Evolutionary conservation across 1,140 invertebrate species (phyloP).

Genomic region (Ditylenchus dipsaci): DNA sequence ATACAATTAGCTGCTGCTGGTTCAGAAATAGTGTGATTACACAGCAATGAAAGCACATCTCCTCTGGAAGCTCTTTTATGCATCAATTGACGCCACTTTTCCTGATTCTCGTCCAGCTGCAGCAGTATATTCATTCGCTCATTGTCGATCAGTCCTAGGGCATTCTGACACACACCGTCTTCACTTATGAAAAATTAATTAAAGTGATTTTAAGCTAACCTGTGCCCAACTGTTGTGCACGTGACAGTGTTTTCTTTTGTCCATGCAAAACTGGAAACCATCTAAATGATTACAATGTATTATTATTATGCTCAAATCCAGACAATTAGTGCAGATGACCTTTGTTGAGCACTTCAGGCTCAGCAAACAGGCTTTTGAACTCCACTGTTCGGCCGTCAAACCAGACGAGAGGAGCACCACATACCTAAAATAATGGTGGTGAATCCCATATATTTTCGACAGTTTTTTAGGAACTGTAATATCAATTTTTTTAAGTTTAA

Average conservation of each 20-base stretch:
- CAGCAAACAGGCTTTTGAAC: constrained; percentile 5
- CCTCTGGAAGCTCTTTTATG: constrained; percentile 8
- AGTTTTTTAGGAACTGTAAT: constrained; percentile 63
- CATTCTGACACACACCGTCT: constrained; percentile 6
- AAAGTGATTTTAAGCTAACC: not conserved
- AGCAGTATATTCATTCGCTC: constrained; percentile 27
- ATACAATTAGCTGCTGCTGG: too few species aligned
- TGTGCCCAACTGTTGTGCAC: constrained; percentile 8
- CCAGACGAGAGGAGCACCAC: constrained; percentile 28
- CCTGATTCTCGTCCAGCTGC: constrained; percentile 21
- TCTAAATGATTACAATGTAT: too few species aligned
- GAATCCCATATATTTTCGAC: constrained; percentile 50
- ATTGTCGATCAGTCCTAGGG: constrained; percentile 28
- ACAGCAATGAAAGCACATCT: constrained; percentile 21
- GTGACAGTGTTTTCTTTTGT: constrained; percentile 9
- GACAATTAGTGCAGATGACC: not conserved
- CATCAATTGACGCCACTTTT: not conserved
- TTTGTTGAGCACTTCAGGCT: constrained; percentile 5
- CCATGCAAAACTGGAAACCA: constrained; percentile 4
- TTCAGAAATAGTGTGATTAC: constrained; percentile 12
- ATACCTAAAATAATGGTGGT: constrained; percentile 54
- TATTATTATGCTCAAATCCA: too few species aligned
- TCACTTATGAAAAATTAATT: not conserved
- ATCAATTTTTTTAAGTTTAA: constrained; percentile 15
- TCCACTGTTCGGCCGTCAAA: constrained; percentile 1